A percentile compares a stretch with the other conserved stretches of the same genome.
These are phyloP conservation scores for Triplophysa yarkandensis DNA, from an alignment of 2,797 vertebrate genomes.

Conservation along the genomic window DNA sequence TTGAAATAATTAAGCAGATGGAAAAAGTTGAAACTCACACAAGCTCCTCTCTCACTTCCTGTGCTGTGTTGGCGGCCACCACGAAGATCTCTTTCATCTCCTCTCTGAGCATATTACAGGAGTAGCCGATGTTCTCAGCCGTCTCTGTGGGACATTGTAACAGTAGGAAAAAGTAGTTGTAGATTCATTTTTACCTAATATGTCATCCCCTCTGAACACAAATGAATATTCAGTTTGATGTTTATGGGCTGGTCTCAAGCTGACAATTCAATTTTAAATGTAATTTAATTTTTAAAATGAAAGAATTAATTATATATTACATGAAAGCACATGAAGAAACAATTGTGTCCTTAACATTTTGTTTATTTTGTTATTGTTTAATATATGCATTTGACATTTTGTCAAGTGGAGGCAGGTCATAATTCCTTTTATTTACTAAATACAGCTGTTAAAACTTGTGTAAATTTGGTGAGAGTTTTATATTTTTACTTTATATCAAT, in stretches of 20 bases:
- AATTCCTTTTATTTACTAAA: no score
- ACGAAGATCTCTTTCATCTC: slow-evolving; percentile 87
- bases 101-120: slow-evolving; percentile 89
- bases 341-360: no score
- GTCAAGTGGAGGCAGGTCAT: no score
- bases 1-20: neutral
- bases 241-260: neutral
- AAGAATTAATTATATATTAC: no score
- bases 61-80: slow-evolving; percentile 75
- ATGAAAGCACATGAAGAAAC: no score
- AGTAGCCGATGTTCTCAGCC: slow-evolving; percentile 91
- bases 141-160: slow-evolving; percentile 78
- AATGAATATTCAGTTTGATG: neutral
- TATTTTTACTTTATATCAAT: no score
- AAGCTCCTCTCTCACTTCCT: slow-evolving; percentile 81
- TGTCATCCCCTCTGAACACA: neutral
- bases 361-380: no score
- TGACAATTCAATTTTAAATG: neutral
- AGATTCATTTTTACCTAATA: neutral
- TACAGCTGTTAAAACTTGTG: no score
- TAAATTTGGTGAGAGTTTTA: no score
- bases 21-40: slow-evolving; percentile 70
- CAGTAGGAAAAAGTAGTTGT: neutral
- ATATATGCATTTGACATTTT: no score
- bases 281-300: no score